Evolutionary conservation across 1,140 invertebrate species (phyloP), one percentile per base, ranked within the genome.

Genomic region (Drosophila ananassae): DNA sequence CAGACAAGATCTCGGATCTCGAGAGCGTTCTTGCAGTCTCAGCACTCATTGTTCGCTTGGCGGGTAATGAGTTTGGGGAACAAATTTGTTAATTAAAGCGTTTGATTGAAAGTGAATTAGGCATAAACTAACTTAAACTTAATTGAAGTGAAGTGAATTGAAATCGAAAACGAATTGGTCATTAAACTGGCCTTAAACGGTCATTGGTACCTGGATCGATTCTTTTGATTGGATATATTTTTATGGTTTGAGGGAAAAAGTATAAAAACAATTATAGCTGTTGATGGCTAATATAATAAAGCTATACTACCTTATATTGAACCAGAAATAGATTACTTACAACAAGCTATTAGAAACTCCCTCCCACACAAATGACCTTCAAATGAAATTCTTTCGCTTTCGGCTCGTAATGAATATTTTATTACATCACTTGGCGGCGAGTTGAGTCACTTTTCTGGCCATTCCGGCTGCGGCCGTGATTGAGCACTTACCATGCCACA

Each of bases 401-500:
- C n/a, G 46, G 48, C 47, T 34, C 56, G 32, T 55, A 41, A 54
- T 10, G 34, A 30, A 34, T 32, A 66, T 44, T 44, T 57, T 58
- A 76, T 87, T 87, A 76, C 83, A 87, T 89, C 78, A 87, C 62
- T 76, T 73, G 41, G 62, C 66, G 41, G 48, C 59, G 8, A 57
- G 78, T 87, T 82, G 59, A 82, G 78, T 87, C 82, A 87, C 71
- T 74, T 28, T 28, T 64, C 66, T 53, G 47, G 30, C 71, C 63
- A 30, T 24, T 68, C 44, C 34, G 41, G 46, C 58, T 80, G 13
- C 54, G 61, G 57, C 66, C 83, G 82, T 87, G 83, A 87, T 73
- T 62, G 82, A 78, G 82, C 82, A 89, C 78, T 87, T 82, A 54
- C 47, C 67, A 71, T 77, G 63, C 68, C 79, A 39, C 73, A 69